Evolutionary conservation across 2,113 vertebrate species (phyloP).

Genomic region (Mohoua ochrocephala): DNA sequence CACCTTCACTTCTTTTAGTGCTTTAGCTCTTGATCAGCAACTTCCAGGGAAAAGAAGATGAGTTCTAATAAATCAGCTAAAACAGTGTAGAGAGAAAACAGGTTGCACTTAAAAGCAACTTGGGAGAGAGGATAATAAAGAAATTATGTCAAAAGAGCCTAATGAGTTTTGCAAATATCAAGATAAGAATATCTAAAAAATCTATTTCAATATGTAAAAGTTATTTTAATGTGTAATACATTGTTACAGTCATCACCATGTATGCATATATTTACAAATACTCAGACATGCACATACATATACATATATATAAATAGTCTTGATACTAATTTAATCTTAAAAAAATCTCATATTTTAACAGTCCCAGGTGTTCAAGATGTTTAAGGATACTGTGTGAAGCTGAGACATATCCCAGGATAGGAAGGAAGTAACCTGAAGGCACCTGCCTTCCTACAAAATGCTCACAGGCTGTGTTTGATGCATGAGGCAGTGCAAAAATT

Average conservation of each 20-base stretch:
- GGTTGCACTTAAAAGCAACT: neutral
- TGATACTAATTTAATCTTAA: constrained; percentile 27
- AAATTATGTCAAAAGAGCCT: neutral
- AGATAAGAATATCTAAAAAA: constrained; percentile 12
- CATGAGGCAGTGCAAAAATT: neutral
- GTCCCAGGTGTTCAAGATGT: neutral
- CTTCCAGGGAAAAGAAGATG: neutral
- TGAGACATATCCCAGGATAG: constrained; percentile 3
- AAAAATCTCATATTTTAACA: constrained; percentile 32
- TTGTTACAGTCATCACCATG: neutral
- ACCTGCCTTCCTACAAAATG: neutral
- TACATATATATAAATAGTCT: constrained; percentile 10
- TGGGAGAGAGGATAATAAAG: neutral
- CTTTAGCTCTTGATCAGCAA: neutral
- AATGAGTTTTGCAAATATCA: neutral
- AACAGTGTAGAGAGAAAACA: neutral
- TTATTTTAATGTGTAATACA: constrained; percentile 9
- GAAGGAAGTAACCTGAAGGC: constrained; percentile 28
- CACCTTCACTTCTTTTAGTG: neutral
- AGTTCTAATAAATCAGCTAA: neutral
- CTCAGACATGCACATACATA: neutral
- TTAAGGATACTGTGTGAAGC: neutral
- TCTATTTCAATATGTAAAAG: neutral
- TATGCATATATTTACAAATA: neutral
- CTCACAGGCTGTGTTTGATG: neutral